Conservation (phyloP, 2,797 vertebrate species). For the Prionace glauca region DNA sequence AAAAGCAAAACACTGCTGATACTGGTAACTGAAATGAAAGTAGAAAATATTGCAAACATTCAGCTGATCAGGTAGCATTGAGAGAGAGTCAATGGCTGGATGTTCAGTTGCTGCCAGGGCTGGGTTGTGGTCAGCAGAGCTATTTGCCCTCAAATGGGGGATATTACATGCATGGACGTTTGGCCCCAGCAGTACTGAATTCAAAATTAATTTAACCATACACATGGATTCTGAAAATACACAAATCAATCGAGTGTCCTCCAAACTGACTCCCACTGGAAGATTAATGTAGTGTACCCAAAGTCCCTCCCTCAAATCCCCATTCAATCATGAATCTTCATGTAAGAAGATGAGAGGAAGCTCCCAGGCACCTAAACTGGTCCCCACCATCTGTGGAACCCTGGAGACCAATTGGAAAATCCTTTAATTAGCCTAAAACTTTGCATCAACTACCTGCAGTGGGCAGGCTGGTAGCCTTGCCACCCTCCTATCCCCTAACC, state of each 20-base stretch:
- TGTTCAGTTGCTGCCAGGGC: too few species aligned
- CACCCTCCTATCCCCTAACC: too few species aligned
- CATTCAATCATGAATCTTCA: background rate
- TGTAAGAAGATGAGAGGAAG: background rate
- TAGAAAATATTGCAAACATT: too few species aligned
- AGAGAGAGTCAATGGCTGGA: too few species aligned
- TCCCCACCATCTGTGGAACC: background rate
- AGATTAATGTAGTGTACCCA: background rate
- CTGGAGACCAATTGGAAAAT: background rate
- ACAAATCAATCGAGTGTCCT: background rate
- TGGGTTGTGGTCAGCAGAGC: too few species aligned
- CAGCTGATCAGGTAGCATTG: too few species aligned
- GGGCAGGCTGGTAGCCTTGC: too few species aligned
- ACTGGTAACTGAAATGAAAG: too few species aligned
- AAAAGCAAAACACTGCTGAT: too few species aligned
- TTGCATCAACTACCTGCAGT: too few species aligned
- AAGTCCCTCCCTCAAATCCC: background rate
- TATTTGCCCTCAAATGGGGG: too few species aligned
- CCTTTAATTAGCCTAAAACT: background rate
- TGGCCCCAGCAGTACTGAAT: background rate
- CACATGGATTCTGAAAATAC: background rate
- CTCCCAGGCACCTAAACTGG: background rate
- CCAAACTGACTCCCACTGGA: background rate
- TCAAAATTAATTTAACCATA: background rate
- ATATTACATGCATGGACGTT: background rate